Conservation (phyloP, 2,113 vertebrate genomes). For the Corythornis cristatus region DNA sequence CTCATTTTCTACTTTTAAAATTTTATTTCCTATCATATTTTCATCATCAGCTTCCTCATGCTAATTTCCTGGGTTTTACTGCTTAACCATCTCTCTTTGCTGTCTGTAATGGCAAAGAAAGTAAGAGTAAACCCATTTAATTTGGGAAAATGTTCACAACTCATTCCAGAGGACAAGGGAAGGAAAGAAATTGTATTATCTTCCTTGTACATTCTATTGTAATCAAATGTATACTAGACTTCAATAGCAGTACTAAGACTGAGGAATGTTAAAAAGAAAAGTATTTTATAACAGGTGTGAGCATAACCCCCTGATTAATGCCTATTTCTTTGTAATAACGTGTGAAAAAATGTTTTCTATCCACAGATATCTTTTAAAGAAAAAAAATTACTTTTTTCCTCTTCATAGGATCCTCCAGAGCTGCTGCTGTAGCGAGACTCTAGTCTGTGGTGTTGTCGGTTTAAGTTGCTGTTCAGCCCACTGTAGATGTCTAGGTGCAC, state of each 20-base stretch:
- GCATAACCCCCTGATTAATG: background rate
- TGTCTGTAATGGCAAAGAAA: background rate
- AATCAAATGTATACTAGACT: background rate
- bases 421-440: conserved; percentile 99
- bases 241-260: background rate
- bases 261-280: background rate
- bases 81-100: background rate
- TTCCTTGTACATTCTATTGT: background rate
- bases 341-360: background rate
- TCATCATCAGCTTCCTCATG: background rate
- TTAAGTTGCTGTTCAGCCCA: conserved; percentile 92
- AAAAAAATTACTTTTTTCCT: conserved; percentile 90
- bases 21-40: background rate
- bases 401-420: conserved; percentile 98
- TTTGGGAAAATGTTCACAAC: background rate
- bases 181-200: background rate
- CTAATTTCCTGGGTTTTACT: background rate
- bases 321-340: background rate
- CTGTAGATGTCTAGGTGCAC: conserved; percentile 92
- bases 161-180: background rate
- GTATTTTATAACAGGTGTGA: background rate
- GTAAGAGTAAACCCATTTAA: background rate
- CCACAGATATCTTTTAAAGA: background rate
- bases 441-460: conserved; percentile 94
- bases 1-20: background rate